Conservation (phyloP, 2,888 invertebrate species). For the Sphaeridia pumilis region DNA sequence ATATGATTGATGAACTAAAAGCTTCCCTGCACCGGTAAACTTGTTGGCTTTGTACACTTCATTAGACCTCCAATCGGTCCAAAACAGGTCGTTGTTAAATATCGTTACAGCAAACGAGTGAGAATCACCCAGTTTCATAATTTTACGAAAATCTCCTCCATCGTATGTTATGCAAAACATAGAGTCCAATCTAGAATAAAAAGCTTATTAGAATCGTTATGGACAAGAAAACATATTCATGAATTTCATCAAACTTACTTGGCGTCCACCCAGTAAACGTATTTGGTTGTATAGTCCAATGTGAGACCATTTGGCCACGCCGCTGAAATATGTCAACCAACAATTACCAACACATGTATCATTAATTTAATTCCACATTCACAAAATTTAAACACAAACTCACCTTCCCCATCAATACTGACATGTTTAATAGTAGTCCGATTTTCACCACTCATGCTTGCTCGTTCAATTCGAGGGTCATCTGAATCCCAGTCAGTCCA, state of each 20-base stretch:
- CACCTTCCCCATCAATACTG: conserved; percentile 43
- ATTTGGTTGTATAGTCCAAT: conserved; percentile 57
- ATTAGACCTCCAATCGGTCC: conserved; percentile 88
- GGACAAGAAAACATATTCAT: neutral
- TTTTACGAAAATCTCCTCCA: conserved; percentile 57
- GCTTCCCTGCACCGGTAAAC: conserved; percentile 66
- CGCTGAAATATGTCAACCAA: conserved; percentile 40
- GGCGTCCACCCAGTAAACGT: conserved; percentile 81
- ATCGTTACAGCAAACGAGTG: conserved; percentile 83
- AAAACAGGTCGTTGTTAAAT: conserved; percentile 76
- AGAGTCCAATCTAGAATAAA: conserved; percentile 56
- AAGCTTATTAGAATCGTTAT: conserved; percentile 4
- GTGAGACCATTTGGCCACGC: conserved; percentile 80
- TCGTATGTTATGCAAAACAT: conserved; percentile 73
- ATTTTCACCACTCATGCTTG: conserved; percentile 62
- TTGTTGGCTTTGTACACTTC: conserved; percentile 77
- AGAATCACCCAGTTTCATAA: conserved; percentile 61
- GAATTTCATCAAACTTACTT: conserved; percentile 39
- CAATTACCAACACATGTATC: neutral
- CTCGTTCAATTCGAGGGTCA: conserved; percentile 68
- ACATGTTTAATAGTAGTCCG: conserved; percentile 51
- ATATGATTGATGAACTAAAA: conserved; percentile 65
- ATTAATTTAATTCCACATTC: too few species aligned
- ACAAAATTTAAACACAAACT: neutral
- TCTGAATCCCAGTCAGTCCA: conserved; percentile 79